Conservation (phyloP, 2,113 vertebrate species). For the Clupea harengus region DNA sequence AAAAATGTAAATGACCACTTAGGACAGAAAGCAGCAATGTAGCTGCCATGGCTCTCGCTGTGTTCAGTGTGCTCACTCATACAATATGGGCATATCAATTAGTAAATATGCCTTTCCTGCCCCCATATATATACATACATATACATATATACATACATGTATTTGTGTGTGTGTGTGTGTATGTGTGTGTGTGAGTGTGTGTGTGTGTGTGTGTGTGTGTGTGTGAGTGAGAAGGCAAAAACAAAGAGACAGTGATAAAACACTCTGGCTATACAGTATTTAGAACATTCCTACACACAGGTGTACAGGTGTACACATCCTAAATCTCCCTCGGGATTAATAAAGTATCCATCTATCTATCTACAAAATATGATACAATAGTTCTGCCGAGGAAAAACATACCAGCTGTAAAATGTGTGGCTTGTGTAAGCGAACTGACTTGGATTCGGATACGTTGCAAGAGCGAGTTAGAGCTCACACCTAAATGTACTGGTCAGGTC, state of each 20-base stretch:
- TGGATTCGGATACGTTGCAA: neutral
- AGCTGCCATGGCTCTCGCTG: neutral
- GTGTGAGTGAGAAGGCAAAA: neutral
- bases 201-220: too few species aligned
- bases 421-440: neutral
- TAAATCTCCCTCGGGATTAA: too few species aligned
- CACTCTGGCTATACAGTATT: neutral
- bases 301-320: too few species aligned
- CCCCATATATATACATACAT: too few species aligned
- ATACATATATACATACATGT: too few species aligned
- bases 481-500: slow-evolving; percentile 12
- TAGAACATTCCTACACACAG: neutral
- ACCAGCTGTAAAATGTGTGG: neutral
- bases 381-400: neutral
- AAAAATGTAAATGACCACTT: neutral
- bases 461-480: neutral
- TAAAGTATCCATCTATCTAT: too few species aligned
- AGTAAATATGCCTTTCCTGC: too few species aligned
- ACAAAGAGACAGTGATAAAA: neutral
- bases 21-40: too few species aligned
- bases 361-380: neutral
- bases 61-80: neutral
- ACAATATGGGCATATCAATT: neutral
- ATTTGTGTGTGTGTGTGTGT: too few species aligned
- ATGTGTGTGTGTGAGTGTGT: too few species aligned